These are phyloP conservation scores for Sebastes steindachneri DNA, from an alignment of 2,797 vertebrate genomes.

Conservation along the genomic window DNA sequence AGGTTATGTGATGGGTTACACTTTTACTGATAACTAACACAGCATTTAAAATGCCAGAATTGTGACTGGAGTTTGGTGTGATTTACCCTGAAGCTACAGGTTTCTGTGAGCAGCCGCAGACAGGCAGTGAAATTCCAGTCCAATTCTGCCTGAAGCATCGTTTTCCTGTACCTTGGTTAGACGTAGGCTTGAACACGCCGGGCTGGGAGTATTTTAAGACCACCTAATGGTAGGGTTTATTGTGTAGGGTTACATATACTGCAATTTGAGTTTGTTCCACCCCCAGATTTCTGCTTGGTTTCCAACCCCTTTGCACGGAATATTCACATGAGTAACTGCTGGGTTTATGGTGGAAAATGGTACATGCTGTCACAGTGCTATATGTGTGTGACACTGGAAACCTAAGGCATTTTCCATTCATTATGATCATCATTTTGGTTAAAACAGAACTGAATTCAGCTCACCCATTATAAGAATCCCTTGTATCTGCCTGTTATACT, in stretches of 20 bases:
- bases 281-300: not conserved
- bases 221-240: slow-evolving; percentile 61
- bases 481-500: not conserved
- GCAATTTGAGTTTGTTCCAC: slow-evolving; percentile 3
- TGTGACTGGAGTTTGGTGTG: not conserved
- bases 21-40: too few species aligned
- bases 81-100: not conserved
- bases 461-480: not conserved
- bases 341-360: slow-evolving; percentile 6
- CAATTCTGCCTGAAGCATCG: not conserved
- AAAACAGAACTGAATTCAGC: not conserved
- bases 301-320: not conserved
- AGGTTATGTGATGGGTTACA: too few species aligned
- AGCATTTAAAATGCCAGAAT: rapidly evolving
- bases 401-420: not conserved
- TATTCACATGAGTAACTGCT: not conserved
- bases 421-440: not conserved
- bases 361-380: not conserved
- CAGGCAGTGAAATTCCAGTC: not conserved
- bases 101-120: not conserved
- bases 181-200: not conserved
- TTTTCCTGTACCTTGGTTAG: not conserved
- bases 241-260: slow-evolving; percentile 30
- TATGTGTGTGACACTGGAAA: not conserved
- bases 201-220: slow-evolving; percentile 47